phyloP scores from a whole-genome alignment of 1,140 invertebrate species.

The Brachionus calyciflorus region DNA sequence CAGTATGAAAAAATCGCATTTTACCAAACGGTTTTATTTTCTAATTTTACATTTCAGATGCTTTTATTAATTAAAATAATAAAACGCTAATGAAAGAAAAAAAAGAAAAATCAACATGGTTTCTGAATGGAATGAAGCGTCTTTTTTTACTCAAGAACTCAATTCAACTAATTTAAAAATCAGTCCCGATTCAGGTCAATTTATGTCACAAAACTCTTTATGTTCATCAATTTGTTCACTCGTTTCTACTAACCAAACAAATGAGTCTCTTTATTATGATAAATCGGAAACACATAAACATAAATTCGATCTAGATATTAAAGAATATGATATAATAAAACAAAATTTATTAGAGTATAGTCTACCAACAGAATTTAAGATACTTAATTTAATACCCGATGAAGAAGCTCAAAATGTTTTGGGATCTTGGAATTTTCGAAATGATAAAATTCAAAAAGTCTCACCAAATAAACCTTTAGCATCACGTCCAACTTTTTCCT shows the following conservation, averaged over 20 bases:
- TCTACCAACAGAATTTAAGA: neutral
- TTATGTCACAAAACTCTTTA: neutral
- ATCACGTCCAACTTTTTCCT: conserved; percentile 3
- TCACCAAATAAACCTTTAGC: neutral
- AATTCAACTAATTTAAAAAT: too few relatives aligned
- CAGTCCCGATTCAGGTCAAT: neutral
- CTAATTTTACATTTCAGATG: neutral
- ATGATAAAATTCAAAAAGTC: neutral
- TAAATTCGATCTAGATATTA: neutral
- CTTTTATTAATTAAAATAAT: too few relatives aligned
- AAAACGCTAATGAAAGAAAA: too few relatives aligned
- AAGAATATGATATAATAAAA: conserved; percentile 24
- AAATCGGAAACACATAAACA: too few relatives aligned
- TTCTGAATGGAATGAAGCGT: too few relatives aligned
- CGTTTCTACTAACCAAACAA: too few relatives aligned
- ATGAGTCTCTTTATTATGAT: too few relatives aligned
- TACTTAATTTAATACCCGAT: neutral
- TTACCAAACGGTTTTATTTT: conserved; percentile 12
- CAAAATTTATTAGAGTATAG: neutral
- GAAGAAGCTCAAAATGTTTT: neutral
- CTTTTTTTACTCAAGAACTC: too few relatives aligned
- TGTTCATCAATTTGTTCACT: neutral
- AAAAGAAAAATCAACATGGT: too few relatives aligned
- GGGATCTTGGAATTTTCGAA: neutral
- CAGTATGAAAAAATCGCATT: conserved; percentile 7